Evolutionary conservation across 2,113 vertebrate genomes (phyloP), one percentile per base, ranked within the genome.

Genomic region (Sinocyclocheilus maitianheensis): DNA sequence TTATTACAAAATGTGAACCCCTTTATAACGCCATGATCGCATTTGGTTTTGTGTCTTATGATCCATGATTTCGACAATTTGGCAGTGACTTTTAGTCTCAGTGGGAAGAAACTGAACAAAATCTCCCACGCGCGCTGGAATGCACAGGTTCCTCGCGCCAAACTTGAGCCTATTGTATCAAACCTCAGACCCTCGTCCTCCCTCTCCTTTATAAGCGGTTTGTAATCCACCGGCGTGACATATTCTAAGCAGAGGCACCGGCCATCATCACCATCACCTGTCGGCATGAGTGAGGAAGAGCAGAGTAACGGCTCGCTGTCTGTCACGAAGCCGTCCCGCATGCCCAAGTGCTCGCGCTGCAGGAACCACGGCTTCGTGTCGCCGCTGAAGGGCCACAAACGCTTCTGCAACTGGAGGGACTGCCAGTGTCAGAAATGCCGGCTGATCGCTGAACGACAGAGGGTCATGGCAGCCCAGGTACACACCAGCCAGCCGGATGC

Each of bases 381-480:
- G 14, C 95, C 95, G 0, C 93, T 99, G 81, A 99, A 98, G 91
- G 98, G 98, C 16, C 97, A 99, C 93, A 99, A 99, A 88, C 95
- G 97, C 20, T 99, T 97, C 91, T 99, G 97, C 92, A 95, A 94
- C 94, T 99, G 98, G 98, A 95, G 94, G 34, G 97, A 99, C 34
- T 99, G 98, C 89, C 95, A 96, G 86, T 99, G 98, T 86, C 93
- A 95, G 81, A 98, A 98, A 67, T 99, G 98, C 88, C 96, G 93
- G 85, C 91, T 99, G 71, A 98, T 98, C 53, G 95, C 96, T 0
- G 97, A 99, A 91, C 91, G 97, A 65, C 98, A 98, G 93, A 93
- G 97, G 62, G 95, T 98, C 37, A 99, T 99, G 97, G 98, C 98
- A 60, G 97, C 98, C 3, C 98, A 99, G 97, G 98, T 99, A 93